Base-by-base conservation (phyloP, 1,140 invertebrate species). In the Caenorhabditis brenneri region DNA sequence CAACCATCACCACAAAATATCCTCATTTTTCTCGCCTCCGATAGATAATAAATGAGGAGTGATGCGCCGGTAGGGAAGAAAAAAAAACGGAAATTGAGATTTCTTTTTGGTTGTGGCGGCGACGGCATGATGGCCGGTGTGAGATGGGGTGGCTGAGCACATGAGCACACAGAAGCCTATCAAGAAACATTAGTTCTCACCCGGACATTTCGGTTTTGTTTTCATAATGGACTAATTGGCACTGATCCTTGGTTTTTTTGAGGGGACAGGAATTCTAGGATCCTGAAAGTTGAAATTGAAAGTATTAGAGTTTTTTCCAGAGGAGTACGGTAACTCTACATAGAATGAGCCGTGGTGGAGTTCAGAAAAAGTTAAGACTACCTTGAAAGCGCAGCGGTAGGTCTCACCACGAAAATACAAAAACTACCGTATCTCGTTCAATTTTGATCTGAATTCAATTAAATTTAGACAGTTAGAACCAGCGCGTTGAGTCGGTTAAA, bases 41-140 rank as follows among this genome's bases (percentile, higher is more conserved):
- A 3, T n/a, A 10, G 33, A 42, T 39, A 39, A 65, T 65, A 65
- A 51, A 51, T n/a, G n/a, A 51, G n/a, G 22, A 27, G 29, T 58
- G 9, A 27, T 15, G 24, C 27, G 55, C 31, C 31, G 24, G 22
- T n/a, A 36, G 31, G 16, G n/a, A n/a, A n/a, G 31, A 36, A 36
- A 65, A 74, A 74, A 74, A 74, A 74, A 74, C 65, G 65, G 36
- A 74, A 74, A 42, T 65, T 36, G 31, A 65, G 4, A 33, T 46
- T 46, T 46, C 16, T 46, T 16, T 65, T 36, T 4, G 60, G n/a
- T 39, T 65, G 15, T 65, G 49, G 16, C 15, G n/a, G 2, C 19
- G 60, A 36, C 60, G 31, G 31, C 29, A 9, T n/a, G 22, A 27
- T 10, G 58, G 31, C 24, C 10, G 24, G 58, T 10, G 6, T 15